Base-by-base conservation (phyloP, 1,140 invertebrate species). In the Heterodera carotae region DNA sequence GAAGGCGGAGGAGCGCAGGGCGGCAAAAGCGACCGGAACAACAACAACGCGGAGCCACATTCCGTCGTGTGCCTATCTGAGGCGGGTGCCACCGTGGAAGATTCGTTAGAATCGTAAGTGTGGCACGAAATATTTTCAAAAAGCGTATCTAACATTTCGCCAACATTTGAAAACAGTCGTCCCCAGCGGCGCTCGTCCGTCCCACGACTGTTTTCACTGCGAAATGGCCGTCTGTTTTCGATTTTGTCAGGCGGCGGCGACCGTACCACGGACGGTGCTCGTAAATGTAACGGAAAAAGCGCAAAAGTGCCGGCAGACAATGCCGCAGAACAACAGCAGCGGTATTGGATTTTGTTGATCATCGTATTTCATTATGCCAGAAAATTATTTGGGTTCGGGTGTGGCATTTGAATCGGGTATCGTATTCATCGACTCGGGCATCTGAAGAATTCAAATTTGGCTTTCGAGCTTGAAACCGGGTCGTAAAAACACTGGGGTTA, bases 191-290 rank as follows among this genome's bases (percentile, higher is more conserved):
- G 72, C 59, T 31, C 6, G 22, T 59, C 72, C 22, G 39, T 56
- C 59, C 22, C 72, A 8, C 72, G 72, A 27, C 27, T 74, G 18
- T 74, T 71, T 25, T 48, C 69, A 6, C 31, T 56, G 64, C 72
- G 59, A 74, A 74, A 74, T 74, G 72, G 88, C 76, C 71, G 80
- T 53, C 81, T 48, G 31, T 60, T 53, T 36, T 81, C 43, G 34
- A 59, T 31, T 73, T n/a, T 59, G 56, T n/a, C 43, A 29, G 56
- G 33, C 12, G 48, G 25, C 48, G 48, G 31, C 33, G 59, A 59
- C 18, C 48, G 59, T 18, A 36, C n/a, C 59, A 59, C 34, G 43
- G 72, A 71, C 56, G 48, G 29, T 1, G 62, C 3, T 6, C 8
- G 22, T 12, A 29, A 34, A 66, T 12, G 25, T 15, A 29, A 12